phyloP scores from a whole-genome alignment of 2,797 vertebrate species.

The Euthynnus affinis region DNA sequence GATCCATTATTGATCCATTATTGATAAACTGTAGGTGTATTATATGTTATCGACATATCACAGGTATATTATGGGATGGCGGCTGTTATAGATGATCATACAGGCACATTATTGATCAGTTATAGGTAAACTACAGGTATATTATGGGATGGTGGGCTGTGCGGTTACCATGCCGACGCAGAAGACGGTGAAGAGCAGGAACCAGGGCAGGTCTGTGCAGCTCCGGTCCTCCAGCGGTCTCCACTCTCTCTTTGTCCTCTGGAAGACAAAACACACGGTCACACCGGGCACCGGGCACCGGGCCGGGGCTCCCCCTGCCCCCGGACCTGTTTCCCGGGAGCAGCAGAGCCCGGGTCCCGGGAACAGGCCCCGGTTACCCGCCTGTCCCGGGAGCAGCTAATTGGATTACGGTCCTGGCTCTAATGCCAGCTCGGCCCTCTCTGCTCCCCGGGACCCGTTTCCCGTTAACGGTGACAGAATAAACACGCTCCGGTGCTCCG shows the following conservation, averaged over 20 bases:
- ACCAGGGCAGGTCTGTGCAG: conserved; percentile 98
- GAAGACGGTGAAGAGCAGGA: conserved; percentile 94
- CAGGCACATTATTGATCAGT: too few species aligned
- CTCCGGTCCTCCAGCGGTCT: conserved; percentile 96
- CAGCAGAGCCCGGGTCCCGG: background rate
- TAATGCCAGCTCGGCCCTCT: conserved; percentile 66
- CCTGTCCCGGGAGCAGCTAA: conserved; percentile 48
- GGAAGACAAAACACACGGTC: conserved; percentile 67
- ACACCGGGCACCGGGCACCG: conserved; percentile 1
- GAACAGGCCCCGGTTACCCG: conserved; percentile 16
- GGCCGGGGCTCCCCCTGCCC: background rate
- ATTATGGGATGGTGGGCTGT: conserved; percentile 12
- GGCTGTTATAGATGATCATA: too few species aligned
- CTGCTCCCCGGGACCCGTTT: conserved; percentile 29
- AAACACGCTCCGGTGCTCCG: conserved; percentile 23
- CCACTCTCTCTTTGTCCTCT: conserved; percentile 98
- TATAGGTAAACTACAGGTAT: background rate
- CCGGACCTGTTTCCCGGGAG: conserved; percentile 5
- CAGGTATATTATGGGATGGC: too few species aligned
- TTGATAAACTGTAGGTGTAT: too few species aligned
- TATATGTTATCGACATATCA: too few species aligned
- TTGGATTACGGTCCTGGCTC: conserved; percentile 67
- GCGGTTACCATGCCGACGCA: conserved; percentile 96
- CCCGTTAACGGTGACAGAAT: conserved; percentile 18
- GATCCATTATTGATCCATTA: too few species aligned